Evolutionary conservation across 2,888 invertebrate species (phyloP).

Genomic region (Athalia cordata): DNA sequence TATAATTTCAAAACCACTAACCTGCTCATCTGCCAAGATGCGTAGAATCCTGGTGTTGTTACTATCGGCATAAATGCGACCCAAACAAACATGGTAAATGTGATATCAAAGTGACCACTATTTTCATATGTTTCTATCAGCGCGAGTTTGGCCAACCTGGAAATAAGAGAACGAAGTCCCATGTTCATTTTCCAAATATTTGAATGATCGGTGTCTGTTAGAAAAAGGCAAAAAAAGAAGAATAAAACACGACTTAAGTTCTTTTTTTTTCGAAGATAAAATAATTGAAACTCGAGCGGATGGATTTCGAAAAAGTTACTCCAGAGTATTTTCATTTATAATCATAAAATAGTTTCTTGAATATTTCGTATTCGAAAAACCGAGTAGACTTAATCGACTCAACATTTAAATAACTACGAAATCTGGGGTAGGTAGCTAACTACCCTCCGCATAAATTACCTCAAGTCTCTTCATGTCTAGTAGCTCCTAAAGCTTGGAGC

Average conservation of each 20-base stretch:
- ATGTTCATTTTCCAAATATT: no score
- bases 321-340: no score
- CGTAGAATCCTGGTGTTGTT: conserved; percentile 80
- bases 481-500: no score
- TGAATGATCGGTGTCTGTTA: no score
- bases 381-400: conserved; percentile 28
- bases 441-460: neutral
- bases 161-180: conserved; percentile 48
- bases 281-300: no score
- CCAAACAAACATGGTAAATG: conserved; percentile 82
- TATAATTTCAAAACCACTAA: conserved; percentile 63
- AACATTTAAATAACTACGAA: conserved; percentile 7
- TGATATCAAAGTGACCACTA: conserved; percentile 80
- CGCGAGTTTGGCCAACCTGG: conserved; percentile 78
- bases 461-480: neutral
- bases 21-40: conserved; percentile 80
- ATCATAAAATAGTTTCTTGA: neutral
- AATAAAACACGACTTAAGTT: neutral
- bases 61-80: conserved; percentile 82
- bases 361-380: conserved; percentile 21
- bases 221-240: neutral
- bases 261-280: no score
- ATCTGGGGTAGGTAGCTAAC: conserved; percentile 9
- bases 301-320: no score
- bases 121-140: conserved; percentile 83